These are phyloP conservation scores for Huso huso DNA, from an alignment of 2,797 vertebrate genomes.

Conservation along the genomic window DNA sequence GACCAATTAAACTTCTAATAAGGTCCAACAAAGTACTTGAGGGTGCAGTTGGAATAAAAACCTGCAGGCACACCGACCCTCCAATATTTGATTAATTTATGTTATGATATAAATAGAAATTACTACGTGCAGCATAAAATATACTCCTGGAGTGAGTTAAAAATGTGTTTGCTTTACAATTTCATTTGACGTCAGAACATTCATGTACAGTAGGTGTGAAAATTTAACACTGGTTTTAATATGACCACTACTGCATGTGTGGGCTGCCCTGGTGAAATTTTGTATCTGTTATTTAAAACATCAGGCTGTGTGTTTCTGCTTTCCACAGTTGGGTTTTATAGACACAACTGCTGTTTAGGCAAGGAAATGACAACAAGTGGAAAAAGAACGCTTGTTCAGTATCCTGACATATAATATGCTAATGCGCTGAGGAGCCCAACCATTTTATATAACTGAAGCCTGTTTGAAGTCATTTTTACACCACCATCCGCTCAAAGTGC, in stretches of 20 bases:
- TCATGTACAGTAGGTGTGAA: neutral
- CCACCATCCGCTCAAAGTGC: neutral
- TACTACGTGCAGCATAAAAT: no score
- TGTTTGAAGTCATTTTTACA: conserved; percentile 4
- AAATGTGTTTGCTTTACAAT: neutral
- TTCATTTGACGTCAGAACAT: neutral
- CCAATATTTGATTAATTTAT: no score
- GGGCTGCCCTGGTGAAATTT: neutral
- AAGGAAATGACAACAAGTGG: neutral
- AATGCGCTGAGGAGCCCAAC: neutral
- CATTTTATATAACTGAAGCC: neutral
- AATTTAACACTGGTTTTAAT: neutral
- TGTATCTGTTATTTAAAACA: neutral
- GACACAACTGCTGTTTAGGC: neutral
- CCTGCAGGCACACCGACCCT: no score
- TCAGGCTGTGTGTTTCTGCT: neutral
- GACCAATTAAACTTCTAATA: no score
- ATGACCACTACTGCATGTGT: conserved; percentile 1
- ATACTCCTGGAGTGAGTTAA: neutral
- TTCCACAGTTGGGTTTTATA: neutral
- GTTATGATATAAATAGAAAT: no score
- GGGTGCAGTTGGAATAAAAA: no score
- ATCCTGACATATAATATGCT: neutral
- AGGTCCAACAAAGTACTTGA: no score
- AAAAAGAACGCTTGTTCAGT: conserved; percentile 1